Conservation (phyloP, 2,113 vertebrate genomes). For the Lonchura striata region DNA sequence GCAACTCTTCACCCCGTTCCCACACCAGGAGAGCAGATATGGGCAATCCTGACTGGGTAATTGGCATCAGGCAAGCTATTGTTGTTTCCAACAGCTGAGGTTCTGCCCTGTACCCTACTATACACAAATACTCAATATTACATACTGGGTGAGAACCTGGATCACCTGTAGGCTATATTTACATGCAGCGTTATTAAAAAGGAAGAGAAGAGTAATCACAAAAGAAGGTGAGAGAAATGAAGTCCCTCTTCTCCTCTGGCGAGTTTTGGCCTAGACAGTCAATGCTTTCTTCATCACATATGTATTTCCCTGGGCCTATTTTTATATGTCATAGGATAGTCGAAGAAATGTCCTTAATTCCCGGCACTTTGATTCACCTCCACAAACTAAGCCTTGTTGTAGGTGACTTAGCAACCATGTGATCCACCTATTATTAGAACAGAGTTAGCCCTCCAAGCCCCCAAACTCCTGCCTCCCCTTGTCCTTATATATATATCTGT, state of each 20-base stretch:
- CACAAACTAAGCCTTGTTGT: slow-evolving; percentile 78
- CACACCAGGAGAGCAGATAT: slow-evolving; percentile 5
- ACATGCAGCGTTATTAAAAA: neutral
- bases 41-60: neutral
- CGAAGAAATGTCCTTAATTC: slow-evolving; percentile 78
- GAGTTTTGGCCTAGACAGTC: slow-evolving; percentile 73
- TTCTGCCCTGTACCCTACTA: neutral
- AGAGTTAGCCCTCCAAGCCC: slow-evolving; percentile 65
- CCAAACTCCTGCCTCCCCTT: slow-evolving; percentile 68
- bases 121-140: neutral
- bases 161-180: slow-evolving; percentile 44
- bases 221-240: slow-evolving; percentile 1
- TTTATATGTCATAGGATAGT: slow-evolving; percentile 71
- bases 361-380: slow-evolving; percentile 76
- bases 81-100: slow-evolving; percentile 12
- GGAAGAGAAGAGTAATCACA: neutral
- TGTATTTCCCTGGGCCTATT: slow-evolving; percentile 78
- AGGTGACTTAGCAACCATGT: slow-evolving; percentile 78
- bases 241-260: neutral
- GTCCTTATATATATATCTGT: slow-evolving; percentile 76
- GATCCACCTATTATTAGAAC: slow-evolving; percentile 81
- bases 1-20: slow-evolving; percentile 29
- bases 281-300: slow-evolving; percentile 82
- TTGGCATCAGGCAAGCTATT: neutral
- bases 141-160: neutral